Evolutionary conservation across 1,140 invertebrate genomes (phyloP).

Genomic region (Zaprionus nigranus): DNA sequence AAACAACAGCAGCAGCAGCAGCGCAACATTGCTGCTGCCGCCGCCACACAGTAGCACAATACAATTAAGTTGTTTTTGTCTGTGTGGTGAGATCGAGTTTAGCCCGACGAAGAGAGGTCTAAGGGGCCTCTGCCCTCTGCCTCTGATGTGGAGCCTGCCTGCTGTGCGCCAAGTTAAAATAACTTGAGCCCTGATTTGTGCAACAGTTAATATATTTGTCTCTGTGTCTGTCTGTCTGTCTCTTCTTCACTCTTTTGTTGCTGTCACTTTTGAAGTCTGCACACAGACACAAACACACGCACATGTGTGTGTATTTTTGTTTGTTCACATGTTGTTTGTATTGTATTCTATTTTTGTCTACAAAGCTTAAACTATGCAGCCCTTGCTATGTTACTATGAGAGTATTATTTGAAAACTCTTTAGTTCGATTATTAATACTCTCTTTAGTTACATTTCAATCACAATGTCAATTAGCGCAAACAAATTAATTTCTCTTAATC

Average conservation of each 20-base stretch:
- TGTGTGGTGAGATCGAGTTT: constrained; percentile 40
- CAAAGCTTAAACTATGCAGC: constrained; percentile 20
- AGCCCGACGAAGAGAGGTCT: constrained; percentile 20
- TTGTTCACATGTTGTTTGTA: constrained; percentile 7
- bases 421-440: neutral
- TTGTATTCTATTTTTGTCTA: constrained; percentile 29
- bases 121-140: neutral
- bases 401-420: neutral
- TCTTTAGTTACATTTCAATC: neutral
- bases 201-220: constrained; percentile 33
- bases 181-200: constrained; percentile 34
- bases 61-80: constrained; percentile 78
- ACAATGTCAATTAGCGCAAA: neutral
- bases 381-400: constrained; percentile 8
- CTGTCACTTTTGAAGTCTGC: constrained; percentile 30
- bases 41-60: constrained; percentile 74
- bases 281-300: constrained; percentile 2
- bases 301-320: neutral
- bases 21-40: constrained; percentile 11
- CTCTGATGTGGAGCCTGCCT: constrained; percentile 3
- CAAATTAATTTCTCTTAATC: constrained; percentile 1
- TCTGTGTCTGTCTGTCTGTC: constrained; percentile 15
- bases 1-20: no score
- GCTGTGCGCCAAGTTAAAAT: constrained; percentile 45
- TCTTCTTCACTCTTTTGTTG: constrained; percentile 7